Evolutionary conservation across 2,888 invertebrate species (phyloP), one percentile per base, ranked within the genome.

Genomic region (Rhodophaea formosa): DNA sequence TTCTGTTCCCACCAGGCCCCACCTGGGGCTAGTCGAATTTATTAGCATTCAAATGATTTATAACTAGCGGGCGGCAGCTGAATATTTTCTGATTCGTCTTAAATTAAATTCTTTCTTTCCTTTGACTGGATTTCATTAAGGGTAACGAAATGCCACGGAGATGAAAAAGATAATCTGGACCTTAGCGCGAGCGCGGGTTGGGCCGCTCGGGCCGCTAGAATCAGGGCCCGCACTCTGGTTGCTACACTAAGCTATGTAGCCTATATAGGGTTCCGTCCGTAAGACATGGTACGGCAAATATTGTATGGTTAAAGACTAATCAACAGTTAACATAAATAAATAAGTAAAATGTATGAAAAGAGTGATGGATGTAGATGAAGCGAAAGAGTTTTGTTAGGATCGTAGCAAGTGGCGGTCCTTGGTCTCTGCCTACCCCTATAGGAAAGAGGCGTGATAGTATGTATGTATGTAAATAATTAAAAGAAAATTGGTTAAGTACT

Each of bases 21-120:
- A 79, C 79, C 82, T 76, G 70, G 74, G 83, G 79, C 82, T 82
- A 86, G 85, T 87, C 83, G 89, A 89, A 91, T 89, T 91, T 89
- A 91, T 91, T 91, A 91, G 88, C 90, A 91, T 91, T 89, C 88
- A 90, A 90, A 91, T 89, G 88, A 91, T 91, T 91, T 89, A 91
- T 90, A 90, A 90, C 89, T 89, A 88, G 88, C 85, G 77, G 83
- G 84, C 80, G 86, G 87, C 86, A 86, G 86, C 86, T 88, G 89
- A 88, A 89, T 88, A 89, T 88, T 88, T 88, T 88, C 88, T 86
- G 88, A 91, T 90, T 88, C 88, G 82, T 81, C 87, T 87, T 88
- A 89, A 91, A 90, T 89, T 88, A 89, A 90, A 89, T 89, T 91
- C 86, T 90, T 89, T 88, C 86, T 86, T 89, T 86, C 86, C 86